These are phyloP conservation scores for Ailuropoda melanoleuca DNA, from an alignment of 2,113 vertebrate genomes.

Conservation along the genomic window DNA sequence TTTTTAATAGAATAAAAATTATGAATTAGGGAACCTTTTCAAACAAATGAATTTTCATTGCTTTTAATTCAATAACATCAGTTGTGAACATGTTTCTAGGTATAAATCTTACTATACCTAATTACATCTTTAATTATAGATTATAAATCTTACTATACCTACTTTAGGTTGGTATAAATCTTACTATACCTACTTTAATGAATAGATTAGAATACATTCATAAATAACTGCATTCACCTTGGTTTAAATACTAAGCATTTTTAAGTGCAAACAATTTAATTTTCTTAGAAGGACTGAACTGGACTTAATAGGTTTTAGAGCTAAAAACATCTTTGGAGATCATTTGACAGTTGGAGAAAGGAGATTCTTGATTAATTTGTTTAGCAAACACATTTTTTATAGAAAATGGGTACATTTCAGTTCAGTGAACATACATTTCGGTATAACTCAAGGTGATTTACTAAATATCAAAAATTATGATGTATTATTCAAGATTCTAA, in stretches of 20 bases:
- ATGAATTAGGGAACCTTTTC: background rate
- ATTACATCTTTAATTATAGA: too few relatives aligned
- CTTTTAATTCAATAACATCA: background rate
- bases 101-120: background rate
- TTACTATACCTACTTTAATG: background rate
- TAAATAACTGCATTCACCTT: background rate
- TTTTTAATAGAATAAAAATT: background rate
- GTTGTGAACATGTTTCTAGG: background rate
- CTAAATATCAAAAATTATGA: constrained; percentile 8
- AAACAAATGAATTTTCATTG: background rate
- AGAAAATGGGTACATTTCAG: background rate
- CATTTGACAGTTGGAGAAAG: background rate
- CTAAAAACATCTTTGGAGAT: background rate
- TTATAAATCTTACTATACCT: background rate
- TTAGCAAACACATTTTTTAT: constrained; percentile 32
- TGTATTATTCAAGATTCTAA: background rate
- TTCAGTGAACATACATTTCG: background rate
- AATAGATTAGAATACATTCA: background rate
- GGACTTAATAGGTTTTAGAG: background rate
- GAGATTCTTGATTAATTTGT: constrained; percentile 43
- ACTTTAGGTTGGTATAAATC: background rate
- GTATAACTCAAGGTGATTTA: constrained; percentile 43
- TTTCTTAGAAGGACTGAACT: background rate
- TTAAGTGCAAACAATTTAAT: background rate
- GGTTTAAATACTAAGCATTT: background rate